These are phyloP conservation scores for Gallinago media DNA, from an alignment of 2,113 vertebrate species.

Conservation along the genomic window DNA sequence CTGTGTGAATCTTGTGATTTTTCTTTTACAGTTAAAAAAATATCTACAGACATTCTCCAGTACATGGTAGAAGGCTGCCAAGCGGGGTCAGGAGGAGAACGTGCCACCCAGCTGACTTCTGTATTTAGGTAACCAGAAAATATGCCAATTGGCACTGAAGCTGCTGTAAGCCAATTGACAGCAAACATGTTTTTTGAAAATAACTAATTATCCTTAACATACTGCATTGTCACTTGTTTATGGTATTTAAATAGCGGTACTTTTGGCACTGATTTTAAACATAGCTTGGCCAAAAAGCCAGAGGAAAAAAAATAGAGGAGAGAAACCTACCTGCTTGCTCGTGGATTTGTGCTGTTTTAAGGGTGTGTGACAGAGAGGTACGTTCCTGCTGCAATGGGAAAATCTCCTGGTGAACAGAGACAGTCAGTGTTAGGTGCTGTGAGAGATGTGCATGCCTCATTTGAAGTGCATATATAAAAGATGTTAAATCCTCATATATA, in stretches of 20 bases:
- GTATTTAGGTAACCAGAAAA: slow-evolving; percentile 87
- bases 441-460: neutral
- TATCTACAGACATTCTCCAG: slow-evolving; percentile 87
- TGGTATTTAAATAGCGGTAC: slow-evolving; percentile 55
- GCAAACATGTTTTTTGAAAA: slow-evolving; percentile 68
- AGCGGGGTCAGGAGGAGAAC: slow-evolving; percentile 75
- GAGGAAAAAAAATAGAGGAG: neutral
- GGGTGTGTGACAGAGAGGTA: neutral
- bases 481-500: neutral
- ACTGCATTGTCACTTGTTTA: slow-evolving; percentile 73
- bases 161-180: slow-evolving; percentile 71
- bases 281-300: slow-evolving; percentile 37
- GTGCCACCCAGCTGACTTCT: slow-evolving; percentile 82
- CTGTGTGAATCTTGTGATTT: slow-evolving; percentile 70
- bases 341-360: neutral
- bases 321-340: neutral
- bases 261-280: slow-evolving; percentile 63
- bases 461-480: neutral
- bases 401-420: neutral
- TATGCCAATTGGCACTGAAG: slow-evolving; percentile 70
- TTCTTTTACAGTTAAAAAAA: slow-evolving; percentile 87
- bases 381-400: neutral
- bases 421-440: neutral
- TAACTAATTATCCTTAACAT: slow-evolving; percentile 75
- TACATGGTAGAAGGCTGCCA: slow-evolving; percentile 88